Evolutionary conservation across 2,888 invertebrate species (phyloP), one percentile per base, ranked within the genome.

Genomic region (Coelinius sp.): DNA sequence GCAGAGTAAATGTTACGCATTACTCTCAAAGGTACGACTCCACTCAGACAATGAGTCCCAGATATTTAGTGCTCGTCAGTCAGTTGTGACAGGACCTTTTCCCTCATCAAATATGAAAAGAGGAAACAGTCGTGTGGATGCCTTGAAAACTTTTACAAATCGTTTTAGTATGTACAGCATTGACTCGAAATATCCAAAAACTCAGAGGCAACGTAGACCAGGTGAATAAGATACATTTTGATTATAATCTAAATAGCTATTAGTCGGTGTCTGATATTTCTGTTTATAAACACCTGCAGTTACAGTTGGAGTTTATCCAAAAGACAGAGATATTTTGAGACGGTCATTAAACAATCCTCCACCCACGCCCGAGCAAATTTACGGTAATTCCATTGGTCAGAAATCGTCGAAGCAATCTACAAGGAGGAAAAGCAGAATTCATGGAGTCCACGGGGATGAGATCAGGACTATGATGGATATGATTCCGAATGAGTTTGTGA

Each of bases 381-480:
- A 49, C 46, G 17, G 17, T 20, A 81, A 76, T 68, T 76, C 79
- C 12, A 71, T 67, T 20, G 77, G 76, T 7, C 63, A 59, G 17
- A 77, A 77, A 31, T 71, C 78, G 12, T 69, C 76, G 3, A 81
- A 79, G 62, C 79, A 81, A 6, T 49, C 53, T 4, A 25, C 59
- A 49, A 73, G 70, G 12, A 65, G 73, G 52, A 70, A 35, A 22
- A 65, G 68, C 0, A 82, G 77, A 76, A 81, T 81, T 62, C 74
- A 73, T 27, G 68, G 78, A 17, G 81, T 79, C 2, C 75, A 76
- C 73, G 87, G 86, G 27, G 88, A 86, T 72, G 85, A 88, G 68
- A 84, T 88, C 63, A 81, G 80, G 71, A 88, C 88, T 8, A 81
- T 86, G 77, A 86, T 88, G 84, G 85, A 86, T 71, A 81, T 78